Evolutionary conservation across 2,888 invertebrate species (phyloP).

Genomic region (Hirtodrosophila trivittata): DNA sequence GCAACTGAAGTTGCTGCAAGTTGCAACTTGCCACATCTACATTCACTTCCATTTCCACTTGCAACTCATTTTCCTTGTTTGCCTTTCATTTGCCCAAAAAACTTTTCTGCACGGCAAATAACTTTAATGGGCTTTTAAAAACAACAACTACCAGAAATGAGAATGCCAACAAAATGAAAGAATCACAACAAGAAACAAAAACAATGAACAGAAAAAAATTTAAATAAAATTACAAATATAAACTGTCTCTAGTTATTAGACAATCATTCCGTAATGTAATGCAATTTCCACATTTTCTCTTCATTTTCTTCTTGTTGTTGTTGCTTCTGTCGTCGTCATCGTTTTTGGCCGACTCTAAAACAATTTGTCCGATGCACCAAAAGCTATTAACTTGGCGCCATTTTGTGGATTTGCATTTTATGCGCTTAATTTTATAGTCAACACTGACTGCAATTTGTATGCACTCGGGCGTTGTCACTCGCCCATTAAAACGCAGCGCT

Average conservation of each 20-base stretch:
- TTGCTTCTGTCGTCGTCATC: too few species aligned
- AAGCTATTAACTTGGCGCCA: slow-evolving; percentile 32
- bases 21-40: background rate
- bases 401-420: slow-evolving; percentile 46
- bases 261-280: slow-evolving; percentile 38
- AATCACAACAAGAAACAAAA: slow-evolving; percentile 11
- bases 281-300: too few species aligned
- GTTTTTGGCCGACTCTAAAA: slow-evolving; percentile 16
- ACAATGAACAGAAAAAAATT: background rate
- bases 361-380: slow-evolving; percentile 48
- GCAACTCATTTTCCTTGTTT: slow-evolving; percentile 55
- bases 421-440: slow-evolving; percentile 11
- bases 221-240: background rate
- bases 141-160: slow-evolving; percentile 23
- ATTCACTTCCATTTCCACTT: slow-evolving; percentile 26
- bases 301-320: too few species aligned
- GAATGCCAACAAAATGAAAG: too few species aligned
- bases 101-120: slow-evolving; percentile 41
- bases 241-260: slow-evolving; percentile 11
- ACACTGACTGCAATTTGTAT: slow-evolving; percentile 57
- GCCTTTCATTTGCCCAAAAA: slow-evolving; percentile 51
- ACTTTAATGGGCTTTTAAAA: slow-evolving; percentile 62
- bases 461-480: slow-evolving; percentile 38
- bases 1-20: slow-evolving; percentile 38
- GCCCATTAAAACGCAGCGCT: too few species aligned